Evolutionary conservation across 2,888 invertebrate species (phyloP).

Genomic region (Epinotia brunnichana): DNA sequence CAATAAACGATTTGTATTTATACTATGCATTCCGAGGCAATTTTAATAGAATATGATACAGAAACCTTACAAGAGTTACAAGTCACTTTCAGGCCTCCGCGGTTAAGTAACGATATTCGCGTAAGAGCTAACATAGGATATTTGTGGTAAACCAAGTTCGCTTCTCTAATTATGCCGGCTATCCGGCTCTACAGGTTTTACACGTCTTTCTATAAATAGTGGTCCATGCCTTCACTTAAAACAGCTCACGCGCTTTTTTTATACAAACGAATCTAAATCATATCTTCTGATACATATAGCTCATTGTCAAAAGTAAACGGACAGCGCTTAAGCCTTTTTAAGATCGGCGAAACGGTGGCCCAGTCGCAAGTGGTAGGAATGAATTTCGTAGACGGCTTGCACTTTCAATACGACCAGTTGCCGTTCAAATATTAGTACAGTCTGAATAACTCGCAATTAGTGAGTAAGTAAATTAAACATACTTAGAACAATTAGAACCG

Average conservation of each 20-base stretch:
- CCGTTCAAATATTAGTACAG: conserved; percentile 36
- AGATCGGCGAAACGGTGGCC: conserved; percentile 61
- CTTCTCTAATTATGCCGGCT: conserved; percentile 66
- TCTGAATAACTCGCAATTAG: conserved; percentile 39
- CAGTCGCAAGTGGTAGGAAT: conserved; percentile 74
- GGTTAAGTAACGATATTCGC: conserved; percentile 32
- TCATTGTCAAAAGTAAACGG: conserved; percentile 46
- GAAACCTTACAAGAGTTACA: conserved; percentile 14
- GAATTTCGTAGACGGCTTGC: conserved; percentile 76
- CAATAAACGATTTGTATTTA: no score
- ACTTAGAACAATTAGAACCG: conserved; percentile 16
- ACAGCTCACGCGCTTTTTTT: conserved; percentile 47
- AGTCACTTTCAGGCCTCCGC: not conserved
- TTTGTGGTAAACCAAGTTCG: conserved; percentile 67
- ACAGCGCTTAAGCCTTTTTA: conserved; percentile 47
- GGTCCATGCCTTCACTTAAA: conserved; percentile 49
- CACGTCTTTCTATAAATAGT: conserved; percentile 78
- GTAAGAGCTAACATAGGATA: conserved; percentile 50
- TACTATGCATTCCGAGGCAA: conserved; percentile 3
- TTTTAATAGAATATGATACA: not conserved
- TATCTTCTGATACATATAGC: conserved; percentile 47
- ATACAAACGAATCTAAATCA: conserved; percentile 50
- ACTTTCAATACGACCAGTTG: conserved; percentile 68
- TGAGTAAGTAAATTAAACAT: conserved; percentile 27
- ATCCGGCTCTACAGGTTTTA: conserved; percentile 77